Evolutionary conservation across 1,140 invertebrate genomes (phyloP).

Genomic region (Panulirus ornatus): DNA sequence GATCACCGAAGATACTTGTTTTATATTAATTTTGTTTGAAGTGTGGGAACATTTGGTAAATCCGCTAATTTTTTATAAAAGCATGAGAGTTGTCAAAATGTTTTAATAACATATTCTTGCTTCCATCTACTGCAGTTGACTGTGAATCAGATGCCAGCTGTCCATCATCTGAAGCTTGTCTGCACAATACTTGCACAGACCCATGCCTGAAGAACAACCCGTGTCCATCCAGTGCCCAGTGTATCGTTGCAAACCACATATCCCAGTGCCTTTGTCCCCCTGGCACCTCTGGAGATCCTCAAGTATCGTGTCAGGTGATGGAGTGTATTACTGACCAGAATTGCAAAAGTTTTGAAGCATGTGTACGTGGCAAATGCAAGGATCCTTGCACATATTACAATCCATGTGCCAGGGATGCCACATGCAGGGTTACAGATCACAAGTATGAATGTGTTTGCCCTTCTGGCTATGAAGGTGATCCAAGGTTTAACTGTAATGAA

Average conservation of each 20-base stretch:
- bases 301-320: slow-evolving; percentile 71
- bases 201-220: slow-evolving; percentile 77
- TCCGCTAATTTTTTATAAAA: no score
- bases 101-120: no score
- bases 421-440: slow-evolving; percentile 75
- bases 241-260: slow-evolving; percentile 76
- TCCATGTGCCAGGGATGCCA: slow-evolving; percentile 76
- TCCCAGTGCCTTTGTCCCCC: slow-evolving; percentile 76
- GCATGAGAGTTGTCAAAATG: no score
- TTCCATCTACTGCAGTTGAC: slow-evolving; percentile 84
- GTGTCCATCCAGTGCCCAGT: slow-evolving; percentile 78
- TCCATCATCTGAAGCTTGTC: slow-evolving; percentile 62
- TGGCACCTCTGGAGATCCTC: slow-evolving; percentile 76
- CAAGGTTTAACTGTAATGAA: slow-evolving; percentile 71
- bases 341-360: slow-evolving; percentile 85
- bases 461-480: slow-evolving; percentile 75
- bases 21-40: no score
- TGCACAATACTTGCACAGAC: slow-evolving; percentile 67
- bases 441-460: slow-evolving; percentile 75
- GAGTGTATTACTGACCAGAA: slow-evolving; percentile 89
- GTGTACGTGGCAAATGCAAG: slow-evolving; percentile 86
- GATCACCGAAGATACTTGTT: no score
- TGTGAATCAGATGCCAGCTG: slow-evolving; percentile 75
- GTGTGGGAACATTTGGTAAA: no score
- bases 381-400: slow-evolving; percentile 85